These are phyloP conservation scores for Idaea straminata DNA, from an alignment of 2,888 invertebrate genomes.

Conservation along the genomic window DNA sequence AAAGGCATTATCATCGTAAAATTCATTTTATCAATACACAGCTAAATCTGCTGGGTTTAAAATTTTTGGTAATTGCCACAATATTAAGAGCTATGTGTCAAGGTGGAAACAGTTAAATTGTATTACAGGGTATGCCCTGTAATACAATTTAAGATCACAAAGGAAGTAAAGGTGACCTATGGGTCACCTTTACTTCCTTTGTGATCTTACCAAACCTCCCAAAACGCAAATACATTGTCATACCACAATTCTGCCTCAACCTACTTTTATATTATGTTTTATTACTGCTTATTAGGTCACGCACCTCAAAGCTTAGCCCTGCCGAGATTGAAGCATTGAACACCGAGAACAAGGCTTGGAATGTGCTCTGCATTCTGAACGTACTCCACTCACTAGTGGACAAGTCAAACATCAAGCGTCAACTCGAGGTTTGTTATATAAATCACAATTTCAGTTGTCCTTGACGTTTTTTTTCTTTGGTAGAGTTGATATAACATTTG, in stretches of 20 bases:
- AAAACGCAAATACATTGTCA: no score
- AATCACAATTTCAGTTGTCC: background rate
- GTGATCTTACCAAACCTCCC: no score
- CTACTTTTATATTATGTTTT: background rate
- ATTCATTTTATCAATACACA: background rate
- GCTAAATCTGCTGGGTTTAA: background rate
- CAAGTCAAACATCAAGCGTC: slow-evolving; percentile 98
- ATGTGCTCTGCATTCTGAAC: slow-evolving; percentile 97
- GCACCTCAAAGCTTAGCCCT: slow-evolving; percentile 86
- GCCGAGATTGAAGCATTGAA: slow-evolving; percentile 89
- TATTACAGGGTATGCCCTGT: no score
- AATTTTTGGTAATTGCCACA: no score
- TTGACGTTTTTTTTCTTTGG: background rate
- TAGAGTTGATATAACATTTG: background rate
- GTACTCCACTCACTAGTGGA: slow-evolving; percentile 98
- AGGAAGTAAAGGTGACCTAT: no score
- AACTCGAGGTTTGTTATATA: slow-evolving; percentile 87
- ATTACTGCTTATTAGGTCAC: slow-evolving; percentile 59
- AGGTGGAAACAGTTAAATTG: slow-evolving; percentile 3
- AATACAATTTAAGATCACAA: no score
- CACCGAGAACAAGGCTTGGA: slow-evolving; percentile 96
- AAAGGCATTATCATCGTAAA: background rate
- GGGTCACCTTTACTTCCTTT: no score
- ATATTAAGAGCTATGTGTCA: no score
- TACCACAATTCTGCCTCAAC: background rate